These are phyloP conservation scores for Drosophila sucinea DNA, from an alignment of 1,140 invertebrate species.

Conservation along the genomic window DNA sequence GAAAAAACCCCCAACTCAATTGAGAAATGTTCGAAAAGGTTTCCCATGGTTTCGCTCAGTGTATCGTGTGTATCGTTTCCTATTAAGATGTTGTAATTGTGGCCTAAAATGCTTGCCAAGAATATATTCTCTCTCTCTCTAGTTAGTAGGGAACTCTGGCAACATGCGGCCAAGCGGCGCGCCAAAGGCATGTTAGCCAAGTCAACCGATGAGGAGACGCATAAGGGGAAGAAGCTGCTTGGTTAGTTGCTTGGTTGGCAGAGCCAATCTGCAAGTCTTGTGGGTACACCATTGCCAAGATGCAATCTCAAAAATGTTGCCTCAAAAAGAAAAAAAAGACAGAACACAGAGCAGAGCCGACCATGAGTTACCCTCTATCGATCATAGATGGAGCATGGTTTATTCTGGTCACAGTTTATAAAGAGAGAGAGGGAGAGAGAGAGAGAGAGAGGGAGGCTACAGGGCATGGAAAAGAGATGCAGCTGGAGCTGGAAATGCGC, in stretches of 20 bases:
- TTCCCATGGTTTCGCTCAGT: not conserved
- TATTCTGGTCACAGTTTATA: too few relatives aligned
- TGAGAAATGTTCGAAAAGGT: too few relatives aligned
- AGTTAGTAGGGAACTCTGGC: conserved; percentile 32
- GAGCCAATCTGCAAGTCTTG: conserved; percentile 66
- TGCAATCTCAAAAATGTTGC: conserved; percentile 23
- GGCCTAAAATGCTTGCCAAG: conserved; percentile 68
- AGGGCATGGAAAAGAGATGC: not conserved
- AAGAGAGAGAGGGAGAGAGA: too few relatives aligned
- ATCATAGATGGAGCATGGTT: too few relatives aligned
- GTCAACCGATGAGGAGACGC: conserved; percentile 36
- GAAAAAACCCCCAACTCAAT: not conserved
- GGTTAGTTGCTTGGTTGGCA: not conserved
- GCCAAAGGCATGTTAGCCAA: conserved; percentile 72
- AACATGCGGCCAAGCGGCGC: conserved; percentile 71
- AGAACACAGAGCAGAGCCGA: not conserved
- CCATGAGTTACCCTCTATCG: not conserved
- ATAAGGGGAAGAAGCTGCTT: not conserved
- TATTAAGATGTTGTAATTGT: conserved; percentile 77
- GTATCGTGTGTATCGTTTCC: too few relatives aligned
- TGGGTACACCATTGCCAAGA: conserved; percentile 53
- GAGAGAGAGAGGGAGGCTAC: too few relatives aligned
- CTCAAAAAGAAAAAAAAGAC: not conserved
- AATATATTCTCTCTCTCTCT: conserved; percentile 32
- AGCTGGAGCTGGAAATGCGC: conserved; percentile 25